Percentiles rank a stretch among this genome's conserved stretches.
Conservation (phyloP, 2,113 vertebrate genomes). For the Piliocolobus tephrosceles region DNA sequence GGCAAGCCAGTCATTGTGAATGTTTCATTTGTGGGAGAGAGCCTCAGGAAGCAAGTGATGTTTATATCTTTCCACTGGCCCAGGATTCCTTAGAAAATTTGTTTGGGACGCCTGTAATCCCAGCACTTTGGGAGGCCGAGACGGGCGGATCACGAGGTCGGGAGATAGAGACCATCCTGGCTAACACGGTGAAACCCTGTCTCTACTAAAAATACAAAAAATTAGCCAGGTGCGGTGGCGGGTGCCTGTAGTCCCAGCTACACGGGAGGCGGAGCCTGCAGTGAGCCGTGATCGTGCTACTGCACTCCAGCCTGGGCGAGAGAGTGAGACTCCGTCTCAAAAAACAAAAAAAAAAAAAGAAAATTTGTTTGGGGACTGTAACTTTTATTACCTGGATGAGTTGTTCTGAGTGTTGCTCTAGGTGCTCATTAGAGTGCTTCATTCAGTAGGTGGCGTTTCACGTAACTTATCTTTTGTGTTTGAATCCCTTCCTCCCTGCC, state of each 20-base stretch:
- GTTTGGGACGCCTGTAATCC: background rate
- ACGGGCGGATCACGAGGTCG: no score
- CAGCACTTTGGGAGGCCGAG: no score
- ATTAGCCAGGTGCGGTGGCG: no score
- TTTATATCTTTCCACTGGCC: background rate
- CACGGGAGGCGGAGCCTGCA: no score
- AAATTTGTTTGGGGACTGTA: background rate
- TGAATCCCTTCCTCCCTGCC: background rate
- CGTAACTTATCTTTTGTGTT: background rate
- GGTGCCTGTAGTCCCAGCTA: no score
- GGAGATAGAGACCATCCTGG: no score
- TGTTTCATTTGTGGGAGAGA: background rate
- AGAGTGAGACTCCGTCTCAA: no score
- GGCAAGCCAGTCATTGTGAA: background rate
- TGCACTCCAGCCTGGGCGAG: no score
- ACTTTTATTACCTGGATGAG: conserved; percentile 7
- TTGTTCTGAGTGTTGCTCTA: background rate
- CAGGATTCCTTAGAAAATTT: background rate
- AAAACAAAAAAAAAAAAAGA: background rate
- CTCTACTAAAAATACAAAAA: no score
- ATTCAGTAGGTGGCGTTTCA: conserved; percentile 1
- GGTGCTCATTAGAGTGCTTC: background rate
- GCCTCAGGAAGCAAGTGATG: background rate
- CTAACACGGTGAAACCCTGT: no score
- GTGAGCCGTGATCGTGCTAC: no score